Evolutionary conservation across 2,888 invertebrate species (phyloP), one percentile per base, ranked within the genome.

Genomic region (Graphium colonna): DNA sequence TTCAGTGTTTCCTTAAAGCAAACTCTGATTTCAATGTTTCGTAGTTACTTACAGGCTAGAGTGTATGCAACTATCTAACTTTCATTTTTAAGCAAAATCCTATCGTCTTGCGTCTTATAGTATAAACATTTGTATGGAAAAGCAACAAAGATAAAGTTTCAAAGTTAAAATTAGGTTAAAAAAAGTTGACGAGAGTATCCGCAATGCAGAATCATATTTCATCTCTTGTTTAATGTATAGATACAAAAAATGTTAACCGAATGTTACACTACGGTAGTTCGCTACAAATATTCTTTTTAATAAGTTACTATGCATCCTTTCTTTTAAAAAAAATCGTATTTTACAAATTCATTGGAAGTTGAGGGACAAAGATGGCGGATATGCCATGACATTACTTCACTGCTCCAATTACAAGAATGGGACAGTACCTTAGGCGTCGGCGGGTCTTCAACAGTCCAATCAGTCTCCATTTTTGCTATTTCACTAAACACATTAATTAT

Each of bases 401-500:
- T 84, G 86, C 68, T 76, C 88, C 68, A 86, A 69, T 79, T 87
- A 54, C 68, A 67, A 67, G 59, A 73, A 82, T 69, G 55, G 52
- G 57, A 56, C 39, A 63, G 57, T 80, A 89, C 89, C 88, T 89
- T 87, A 56, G 85, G 84, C 65, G 84, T 81, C 73, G 83, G 78
- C 60, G 82, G 81, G 60, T 96, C 96, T 91, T 95, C 95, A 91
- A 95, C 94, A 88, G 94, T 93, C 92, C 95, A 95, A 92, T 96
- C 96, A 90, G 95, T 96, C 93, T 96, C 96, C 96, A 96, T 96
- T 93, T 95, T 95, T 91, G 93, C 92, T 94, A 94, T 94, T 83
- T 84, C 87, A 87, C 85, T 76, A 84, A 80, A 78, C 79, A 83
- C 90, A 89, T 87, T 72, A 86, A 89, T 82, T 74, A 67, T 69